Conservation (phyloP, 2,888 invertebrate species). For the Dyspetes luteomarginatus region DNA sequence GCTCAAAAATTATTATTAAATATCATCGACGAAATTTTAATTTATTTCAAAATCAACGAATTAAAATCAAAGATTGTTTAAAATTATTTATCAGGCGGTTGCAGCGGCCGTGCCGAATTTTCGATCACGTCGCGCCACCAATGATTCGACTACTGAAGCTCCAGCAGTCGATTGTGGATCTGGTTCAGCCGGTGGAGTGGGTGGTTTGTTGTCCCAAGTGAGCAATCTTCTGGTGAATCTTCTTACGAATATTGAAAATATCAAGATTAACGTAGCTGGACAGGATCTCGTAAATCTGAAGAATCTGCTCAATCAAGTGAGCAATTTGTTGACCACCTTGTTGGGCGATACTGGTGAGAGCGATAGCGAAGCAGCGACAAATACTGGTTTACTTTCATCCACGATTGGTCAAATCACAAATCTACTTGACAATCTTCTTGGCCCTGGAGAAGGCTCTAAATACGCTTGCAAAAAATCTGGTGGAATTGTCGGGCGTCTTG, state of each 20-base stretch:
- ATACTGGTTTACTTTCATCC: neutral
- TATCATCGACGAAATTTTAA: neutral
- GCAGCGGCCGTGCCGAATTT: slow-evolving; percentile 17
- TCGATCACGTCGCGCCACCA: slow-evolving; percentile 27
- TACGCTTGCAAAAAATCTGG: slow-evolving; percentile 4
- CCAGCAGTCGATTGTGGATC: slow-evolving; percentile 6
- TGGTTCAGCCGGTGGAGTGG: neutral
- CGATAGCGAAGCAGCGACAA: neutral
- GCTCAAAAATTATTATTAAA: no score
- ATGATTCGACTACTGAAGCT: neutral
- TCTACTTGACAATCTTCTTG: slow-evolving; percentile 8
- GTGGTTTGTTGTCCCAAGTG: slow-evolving; percentile 12
- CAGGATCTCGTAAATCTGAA: slow-evolving; percentile 10
- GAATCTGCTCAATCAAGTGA: neutral
- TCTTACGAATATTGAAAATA: slow-evolving; percentile 4
- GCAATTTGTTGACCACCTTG: slow-evolving; percentile 22
- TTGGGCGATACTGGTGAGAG: neutral
- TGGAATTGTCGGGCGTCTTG: slow-evolving; percentile 11
- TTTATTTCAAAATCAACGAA: neutral
- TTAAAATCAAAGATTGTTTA: neutral
- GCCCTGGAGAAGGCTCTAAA: neutral
- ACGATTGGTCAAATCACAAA: neutral
- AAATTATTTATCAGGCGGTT: slow-evolving; percentile 26
- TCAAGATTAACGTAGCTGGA: neutral
- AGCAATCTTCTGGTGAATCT: slow-evolving; percentile 45